A percentile compares a stretch with the other conserved stretches of the same genome.
These are phyloP conservation scores for Numenius arquata DNA, from an alignment of 2,113 vertebrate species.

Conservation along the genomic window DNA sequence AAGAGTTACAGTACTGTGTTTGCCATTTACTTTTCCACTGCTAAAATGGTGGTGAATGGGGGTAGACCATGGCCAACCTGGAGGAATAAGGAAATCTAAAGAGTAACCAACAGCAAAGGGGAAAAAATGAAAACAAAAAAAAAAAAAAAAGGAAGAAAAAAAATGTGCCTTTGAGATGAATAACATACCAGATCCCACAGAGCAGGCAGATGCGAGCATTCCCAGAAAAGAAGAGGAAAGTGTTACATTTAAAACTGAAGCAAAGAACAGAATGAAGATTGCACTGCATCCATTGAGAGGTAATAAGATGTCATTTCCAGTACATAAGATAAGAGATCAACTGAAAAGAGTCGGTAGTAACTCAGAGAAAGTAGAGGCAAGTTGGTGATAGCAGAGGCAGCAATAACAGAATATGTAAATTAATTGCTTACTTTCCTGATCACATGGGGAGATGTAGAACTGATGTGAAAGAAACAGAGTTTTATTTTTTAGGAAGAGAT, in stretches of 20 bases:
- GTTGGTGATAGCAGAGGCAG: neutral
- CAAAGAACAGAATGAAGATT: neutral
- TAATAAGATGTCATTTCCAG: neutral
- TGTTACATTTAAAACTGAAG: neutral
- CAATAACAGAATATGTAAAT: neutral
- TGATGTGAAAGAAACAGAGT: neutral
- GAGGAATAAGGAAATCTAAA: neutral
- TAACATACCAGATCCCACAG: neutral
- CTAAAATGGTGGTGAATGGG: neutral
- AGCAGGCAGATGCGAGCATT: neutral
- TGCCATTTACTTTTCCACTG: neutral
- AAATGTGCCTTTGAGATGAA: neutral
- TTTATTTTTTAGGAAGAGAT: neutral
- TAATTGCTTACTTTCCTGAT: neutral
- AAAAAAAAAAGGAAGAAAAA: neutral
- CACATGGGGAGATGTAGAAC: fast-evolving
- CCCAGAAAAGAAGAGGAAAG: neutral
- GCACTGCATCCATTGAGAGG: neutral
- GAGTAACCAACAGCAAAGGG: neutral
- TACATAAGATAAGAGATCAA: neutral
- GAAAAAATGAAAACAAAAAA: fast-evolving
- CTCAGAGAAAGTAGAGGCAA: neutral
- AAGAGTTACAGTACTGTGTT: neutral
- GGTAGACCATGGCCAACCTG: neutral
- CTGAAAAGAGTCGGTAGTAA: neutral